Evolutionary conservation across 2,113 vertebrate species (phyloP), one percentile per base, ranked within the genome.

Genomic region (Phalacrocorax brasilianus): DNA sequence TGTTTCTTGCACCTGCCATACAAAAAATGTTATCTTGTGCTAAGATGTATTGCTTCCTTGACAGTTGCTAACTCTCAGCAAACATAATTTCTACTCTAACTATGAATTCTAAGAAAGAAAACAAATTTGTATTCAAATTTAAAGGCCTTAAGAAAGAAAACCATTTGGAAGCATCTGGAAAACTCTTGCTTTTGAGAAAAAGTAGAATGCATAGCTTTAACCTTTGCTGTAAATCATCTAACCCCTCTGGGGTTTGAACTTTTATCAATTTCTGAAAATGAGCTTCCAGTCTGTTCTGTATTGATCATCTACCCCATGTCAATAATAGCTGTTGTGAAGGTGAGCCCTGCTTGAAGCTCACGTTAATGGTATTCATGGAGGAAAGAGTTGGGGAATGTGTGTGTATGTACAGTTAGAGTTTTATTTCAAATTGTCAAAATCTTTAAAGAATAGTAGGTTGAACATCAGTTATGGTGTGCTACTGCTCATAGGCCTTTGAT

Each of bases 181-280:
- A 88, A 73, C 12, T 21, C 7, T 91, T 89, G 26, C 47, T 96
- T 91, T 83, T 87, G 61, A 92, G 85, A 62, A 28, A 28, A 91
- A 91, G 80, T 50, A 33, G 74, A 96, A 93, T 81, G 75, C 61
- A 75, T 82, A 71, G 94, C 80, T 96, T 97, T 97, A 97, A 95
- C 94, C 92, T 97, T 96, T 97, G 89, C 93, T 93, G 82, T 97
- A 97, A 96, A 96, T 93, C 89, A 93, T 94, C 91, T 94, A 72
- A 94, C 89, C 95, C 95, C 85, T 91, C 94, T 96, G 97, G 88
- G 85, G 75, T 97, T 71, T 96, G 97, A 97, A 98, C 96, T 98
- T 98, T 91, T 96, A 97, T 97, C 97, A 97, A 94, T 97, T 97
- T 98, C 92, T 96, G 96, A 96, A 97, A 97, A 97, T 96, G 95